Base-by-base conservation (phyloP, 2,113 vertebrate species). In the Panthera tigris region DNA sequence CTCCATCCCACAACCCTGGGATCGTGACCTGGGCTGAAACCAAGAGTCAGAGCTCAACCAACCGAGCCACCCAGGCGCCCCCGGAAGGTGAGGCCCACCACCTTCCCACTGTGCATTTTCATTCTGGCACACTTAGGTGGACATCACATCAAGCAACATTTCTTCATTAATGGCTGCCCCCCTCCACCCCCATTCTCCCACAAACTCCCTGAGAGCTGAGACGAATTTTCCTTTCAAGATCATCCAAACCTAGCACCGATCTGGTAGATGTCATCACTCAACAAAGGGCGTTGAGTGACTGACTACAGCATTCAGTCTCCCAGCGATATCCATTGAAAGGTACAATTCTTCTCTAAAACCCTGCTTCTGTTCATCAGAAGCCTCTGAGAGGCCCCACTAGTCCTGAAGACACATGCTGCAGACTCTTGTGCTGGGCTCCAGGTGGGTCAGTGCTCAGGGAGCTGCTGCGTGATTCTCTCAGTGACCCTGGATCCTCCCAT, bases 251-350 rank as follows among this genome's bases (percentile, higher is more conserved):
- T 5, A 52, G 33, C 11, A 3, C 5, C 21, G 29, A 36, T 15
- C 3, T 39, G 50, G 10, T 29, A 76, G 52, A 57, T 50, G 52
- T 48, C 63, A 16, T 61, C 63, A 13, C 45, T 45, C 63, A 8
- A 2, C 1, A 39, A 48, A 55, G 41, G 36, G 12, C 41, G 10
- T 33, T 7, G 45, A 15, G 1, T 4, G 71, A 55, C 5, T 19
- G 23, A 23, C 52, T 23, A 11, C 25, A 84, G 31, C 31, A 15
- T 18, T 23, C 19, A 4, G 1, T 29, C 61, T 33, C 48, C 48
- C 39, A 39, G 0, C 0, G 23, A n/a, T 21, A 27, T 5, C 52
- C n/a, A 2, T 1, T 33, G 41, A 52, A 27, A 65, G 1, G 5
- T 41, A 69, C 7, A 5, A 1, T 41, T 52, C 41, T 83, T 63